A percentile compares a stretch with the other conserved stretches of the same genome.
phyloP scores from a whole-genome alignment of 2,888 invertebrate genomes.

The Petrolisthes cinctipes region DNA sequence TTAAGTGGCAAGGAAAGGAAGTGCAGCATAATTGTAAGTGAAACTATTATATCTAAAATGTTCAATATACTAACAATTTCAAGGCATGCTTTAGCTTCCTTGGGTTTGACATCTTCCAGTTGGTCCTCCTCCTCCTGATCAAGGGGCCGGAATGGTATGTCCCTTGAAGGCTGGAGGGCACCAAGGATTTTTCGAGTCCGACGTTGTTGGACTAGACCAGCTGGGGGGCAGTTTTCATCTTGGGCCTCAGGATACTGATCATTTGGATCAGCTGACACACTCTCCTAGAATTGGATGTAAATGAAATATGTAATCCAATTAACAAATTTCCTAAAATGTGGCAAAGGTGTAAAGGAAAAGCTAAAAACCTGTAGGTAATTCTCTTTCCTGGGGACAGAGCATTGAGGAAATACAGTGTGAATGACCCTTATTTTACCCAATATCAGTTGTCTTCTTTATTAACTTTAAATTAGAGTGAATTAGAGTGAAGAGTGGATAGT shows the following conservation, averaged over 20 bases:
- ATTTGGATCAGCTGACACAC: background rate
- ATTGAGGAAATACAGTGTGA: too few relatives aligned
- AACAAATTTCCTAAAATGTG: background rate
- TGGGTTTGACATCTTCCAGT: background rate
- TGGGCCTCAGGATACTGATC: constrained; percentile 39
- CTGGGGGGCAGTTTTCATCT: constrained; percentile 61
- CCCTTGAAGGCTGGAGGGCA: constrained; percentile 37
- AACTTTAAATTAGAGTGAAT: too few relatives aligned
- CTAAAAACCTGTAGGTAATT: too few relatives aligned
- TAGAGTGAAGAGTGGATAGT: too few relatives aligned
- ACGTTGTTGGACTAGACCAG: constrained; percentile 21
- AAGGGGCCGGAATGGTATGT: constrained; percentile 11
- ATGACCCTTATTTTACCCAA: too few relatives aligned
- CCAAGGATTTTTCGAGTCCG: constrained; percentile 17
- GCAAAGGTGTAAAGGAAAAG: too few relatives aligned
- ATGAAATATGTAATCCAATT: background rate
- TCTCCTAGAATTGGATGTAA: background rate
- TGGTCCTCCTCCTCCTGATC: constrained; percentile 2
- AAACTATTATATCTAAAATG: too few relatives aligned
- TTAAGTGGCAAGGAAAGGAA: too few relatives aligned
- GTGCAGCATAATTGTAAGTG: too few relatives aligned
- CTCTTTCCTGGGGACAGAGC: too few relatives aligned
- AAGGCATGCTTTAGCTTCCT: background rate
- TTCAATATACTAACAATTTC: constrained; percentile 3
- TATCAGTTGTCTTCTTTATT: too few relatives aligned